Evolutionary conservation across 2,888 invertebrate genomes (phyloP).

Genomic region (Cheilosia vernalis): DNA sequence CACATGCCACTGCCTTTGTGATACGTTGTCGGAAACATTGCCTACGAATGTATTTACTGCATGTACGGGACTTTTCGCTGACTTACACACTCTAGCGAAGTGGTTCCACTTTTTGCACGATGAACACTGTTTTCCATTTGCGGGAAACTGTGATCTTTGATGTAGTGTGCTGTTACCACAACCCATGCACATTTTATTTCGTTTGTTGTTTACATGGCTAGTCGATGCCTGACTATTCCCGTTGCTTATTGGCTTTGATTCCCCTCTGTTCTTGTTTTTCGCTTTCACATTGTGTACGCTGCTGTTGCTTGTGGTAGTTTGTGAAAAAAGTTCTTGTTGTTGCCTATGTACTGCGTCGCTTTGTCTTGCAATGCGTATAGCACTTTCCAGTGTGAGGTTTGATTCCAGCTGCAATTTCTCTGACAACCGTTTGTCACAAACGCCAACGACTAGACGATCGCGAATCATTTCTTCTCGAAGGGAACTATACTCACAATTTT

Average conservation of each 20-base stretch:
- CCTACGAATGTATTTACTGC: too few relatives aligned
- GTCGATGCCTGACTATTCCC: slow-evolving; percentile 3
- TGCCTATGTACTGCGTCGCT: slow-evolving; percentile 28
- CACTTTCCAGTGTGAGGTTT: slow-evolving; percentile 22
- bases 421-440: slow-evolving; percentile 26
- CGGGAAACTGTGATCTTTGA: too few relatives aligned
- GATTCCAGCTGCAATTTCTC: slow-evolving; percentile 46
- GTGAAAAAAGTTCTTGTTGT: slow-evolving; percentile 23
- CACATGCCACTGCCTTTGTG: too few relatives aligned
- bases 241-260: slow-evolving; percentile 7
- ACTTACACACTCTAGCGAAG: too few relatives aligned
- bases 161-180: too few relatives aligned
- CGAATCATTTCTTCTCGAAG: slow-evolving; percentile 51
- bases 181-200: too few relatives aligned
- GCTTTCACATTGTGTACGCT: slow-evolving; percentile 3
- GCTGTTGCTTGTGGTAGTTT: slow-evolving; percentile 6
- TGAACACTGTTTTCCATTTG: too few relatives aligned
- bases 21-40: too few relatives aligned
- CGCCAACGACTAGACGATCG: slow-evolving; percentile 45
- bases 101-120: too few relatives aligned
- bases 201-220: not conserved
- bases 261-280: not conserved
- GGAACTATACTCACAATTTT: too few relatives aligned
- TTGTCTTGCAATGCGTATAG: slow-evolving; percentile 19
- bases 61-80: too few relatives aligned